Evolutionary conservation across 2,797 vertebrate species (phyloP), one percentile per base, ranked within the genome.

Genomic region (Botia almorhae): DNA sequence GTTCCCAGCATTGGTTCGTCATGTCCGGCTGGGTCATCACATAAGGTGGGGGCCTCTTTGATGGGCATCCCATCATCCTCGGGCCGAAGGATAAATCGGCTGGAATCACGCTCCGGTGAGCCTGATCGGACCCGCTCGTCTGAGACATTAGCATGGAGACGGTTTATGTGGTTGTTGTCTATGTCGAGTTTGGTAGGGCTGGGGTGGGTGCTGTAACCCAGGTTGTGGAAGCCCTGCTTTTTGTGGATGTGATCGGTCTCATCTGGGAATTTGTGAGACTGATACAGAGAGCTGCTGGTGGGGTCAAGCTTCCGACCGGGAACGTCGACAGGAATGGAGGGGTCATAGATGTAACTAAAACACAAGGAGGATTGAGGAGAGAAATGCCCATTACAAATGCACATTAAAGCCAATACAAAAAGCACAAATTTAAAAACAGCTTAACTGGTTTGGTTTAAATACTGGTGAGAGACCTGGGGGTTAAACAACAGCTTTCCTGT

Each of bases 321-420:
- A 55, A 73, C 87, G 0, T 95, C 93, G 65, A 83, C 92, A 4
- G 84, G 85, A 67, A 84, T 88, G 0, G 94, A 89, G 53, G 96
- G 93, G 74, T 98, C 95, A 74, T 96, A 94, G 90, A 97, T 93
- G 87, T 97, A 97, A 92, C 97, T 98, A 87, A 8, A 88, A 74
- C 74, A 82, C 80, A 81, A 39, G 88, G 19, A 78, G 19, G 76
- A 70, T 29, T 46, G 77, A 67, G 74, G 16, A 46, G 14, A 29
- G 58, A 61, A 61, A 61, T 7, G 1, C 58, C 29, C 36, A 39
- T 39, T 39, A 39, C 36, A 7, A 39, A 39, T 7, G 36, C 36
- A 7, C 36, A 39, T 39, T 36, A 39, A 39, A 39, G 6, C 1
- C 36, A 39, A 39, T 39, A 33, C 33, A 33, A 33, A 33, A 33